phyloP scores from a whole-genome alignment of 2,888 invertebrate genomes.

The Odontocolon sp. region DNA sequence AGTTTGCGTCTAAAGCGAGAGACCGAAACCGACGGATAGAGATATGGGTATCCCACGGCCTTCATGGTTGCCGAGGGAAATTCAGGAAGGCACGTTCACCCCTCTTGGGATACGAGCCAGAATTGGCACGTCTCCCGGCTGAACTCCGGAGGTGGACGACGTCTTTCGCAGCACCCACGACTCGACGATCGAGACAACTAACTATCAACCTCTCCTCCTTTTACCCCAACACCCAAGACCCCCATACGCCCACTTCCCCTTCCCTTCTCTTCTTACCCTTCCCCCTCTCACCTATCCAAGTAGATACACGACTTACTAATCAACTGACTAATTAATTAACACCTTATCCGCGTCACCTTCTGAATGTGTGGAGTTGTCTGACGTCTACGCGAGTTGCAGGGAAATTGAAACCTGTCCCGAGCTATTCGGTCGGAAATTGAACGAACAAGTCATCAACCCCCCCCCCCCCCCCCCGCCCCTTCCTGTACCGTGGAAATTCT shows the following conservation, averaged over 20 bases:
- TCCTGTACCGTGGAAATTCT: too few relatives aligned
- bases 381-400: not conserved
- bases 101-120: conserved; percentile 45
- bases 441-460: not conserved
- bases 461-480: too few relatives aligned
- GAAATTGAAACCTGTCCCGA: conserved; percentile 7
- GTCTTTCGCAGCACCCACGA: not conserved
- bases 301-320: conserved; percentile 47
- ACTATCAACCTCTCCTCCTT: too few relatives aligned
- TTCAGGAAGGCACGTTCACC: conserved; percentile 34
- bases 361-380: not conserved
- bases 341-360: not conserved
- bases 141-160: not conserved
- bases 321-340: conserved; percentile 61
- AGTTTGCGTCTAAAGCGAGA: not conserved
- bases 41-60: not conserved
- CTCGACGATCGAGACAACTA: not conserved
- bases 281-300: not conserved
- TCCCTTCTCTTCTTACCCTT: not conserved
- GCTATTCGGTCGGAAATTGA: not conserved
- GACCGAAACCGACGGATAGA: not conserved
- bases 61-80: conserved; percentile 58
- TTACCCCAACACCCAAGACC: too few relatives aligned
- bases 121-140: not conserved
- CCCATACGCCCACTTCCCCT: too few relatives aligned